Evolutionary conservation across 2,113 vertebrate genomes (phyloP).

Genomic region (Parotia lawesii): DNA sequence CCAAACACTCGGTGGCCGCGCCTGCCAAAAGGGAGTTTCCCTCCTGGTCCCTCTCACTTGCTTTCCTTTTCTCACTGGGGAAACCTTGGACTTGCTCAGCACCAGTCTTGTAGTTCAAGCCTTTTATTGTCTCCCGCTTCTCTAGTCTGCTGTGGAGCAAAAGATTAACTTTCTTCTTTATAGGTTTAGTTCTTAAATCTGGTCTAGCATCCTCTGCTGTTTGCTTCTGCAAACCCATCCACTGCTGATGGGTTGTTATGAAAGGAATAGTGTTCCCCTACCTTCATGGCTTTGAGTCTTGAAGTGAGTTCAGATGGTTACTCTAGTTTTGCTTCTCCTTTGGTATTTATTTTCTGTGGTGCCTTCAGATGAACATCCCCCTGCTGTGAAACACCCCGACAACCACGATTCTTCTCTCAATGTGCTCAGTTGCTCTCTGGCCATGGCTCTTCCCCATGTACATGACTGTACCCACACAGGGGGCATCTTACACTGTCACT

Average conservation of each 20-base stretch:
- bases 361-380: not conserved
- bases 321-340: constrained; percentile 44
- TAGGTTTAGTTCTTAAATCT: constrained; percentile 53
- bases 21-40: not conserved
- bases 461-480: not conserved
- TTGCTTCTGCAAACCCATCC: constrained; percentile 48
- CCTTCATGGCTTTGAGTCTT: constrained; percentile 42
- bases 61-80: not conserved
- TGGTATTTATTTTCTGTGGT: constrained; percentile 19
- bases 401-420: not conserved
- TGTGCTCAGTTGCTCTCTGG: not conserved
- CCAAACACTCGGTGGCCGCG: not conserved
- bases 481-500: fast-evolving
- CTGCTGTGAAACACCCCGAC: not conserved
- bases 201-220: constrained; percentile 58
- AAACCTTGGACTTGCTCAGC: not conserved
- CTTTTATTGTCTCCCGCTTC: not conserved
- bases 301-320: constrained; percentile 61
- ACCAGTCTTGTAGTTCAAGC: not conserved
- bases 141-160: constrained; percentile 21
- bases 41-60: not conserved
- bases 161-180: constrained; percentile 50
- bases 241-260: constrained; percentile 40
- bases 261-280: constrained; percentile 49
- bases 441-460: fast-evolving